Evolutionary conservation across 2,888 invertebrate genomes (phyloP).

Genomic region (Nymphalis c-album): DNA sequence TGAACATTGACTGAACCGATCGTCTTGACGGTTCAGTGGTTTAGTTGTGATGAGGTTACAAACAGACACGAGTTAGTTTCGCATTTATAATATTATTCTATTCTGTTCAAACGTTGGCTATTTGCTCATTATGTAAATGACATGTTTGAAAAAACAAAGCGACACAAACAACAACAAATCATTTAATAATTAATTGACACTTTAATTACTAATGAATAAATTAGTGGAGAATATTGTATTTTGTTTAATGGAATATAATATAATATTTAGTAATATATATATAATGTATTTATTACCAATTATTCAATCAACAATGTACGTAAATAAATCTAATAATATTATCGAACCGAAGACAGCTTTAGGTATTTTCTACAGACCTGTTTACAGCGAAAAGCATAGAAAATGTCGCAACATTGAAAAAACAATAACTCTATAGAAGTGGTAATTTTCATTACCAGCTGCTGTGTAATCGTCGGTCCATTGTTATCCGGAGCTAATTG

Average conservation of each 20-base stretch:
- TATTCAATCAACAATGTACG: background rate
- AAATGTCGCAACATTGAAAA: slow-evolving; percentile 30
- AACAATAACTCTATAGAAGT: slow-evolving; percentile 31
- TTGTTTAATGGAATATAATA: no score
- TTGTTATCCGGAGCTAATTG: slow-evolving; percentile 66
- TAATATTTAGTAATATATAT: slow-evolving; percentile 18
- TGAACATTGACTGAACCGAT: no score
- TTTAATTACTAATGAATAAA: slow-evolving; percentile 21
- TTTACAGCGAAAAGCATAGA: slow-evolving; percentile 9
- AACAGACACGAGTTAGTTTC: no score
- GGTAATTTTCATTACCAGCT: slow-evolving; percentile 45
- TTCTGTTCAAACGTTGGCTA: no score
- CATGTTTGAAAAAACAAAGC: slow-evolving; percentile 4
- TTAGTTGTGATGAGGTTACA: no score
- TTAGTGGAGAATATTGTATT: slow-evolving; percentile 5
- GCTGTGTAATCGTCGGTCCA: slow-evolving; percentile 63
- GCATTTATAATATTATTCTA: no score
- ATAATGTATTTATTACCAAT: background rate
- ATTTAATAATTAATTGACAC: slow-evolving; percentile 10
- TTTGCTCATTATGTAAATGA: background rate
- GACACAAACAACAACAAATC: slow-evolving; percentile 19
- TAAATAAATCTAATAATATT: background rate
- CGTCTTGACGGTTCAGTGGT: no score
- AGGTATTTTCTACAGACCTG: background rate
- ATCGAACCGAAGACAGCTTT: background rate